These are phyloP conservation scores for Neotoma lepida DNA, from an alignment of 2,113 vertebrate genomes.

Conservation along the genomic window DNA sequence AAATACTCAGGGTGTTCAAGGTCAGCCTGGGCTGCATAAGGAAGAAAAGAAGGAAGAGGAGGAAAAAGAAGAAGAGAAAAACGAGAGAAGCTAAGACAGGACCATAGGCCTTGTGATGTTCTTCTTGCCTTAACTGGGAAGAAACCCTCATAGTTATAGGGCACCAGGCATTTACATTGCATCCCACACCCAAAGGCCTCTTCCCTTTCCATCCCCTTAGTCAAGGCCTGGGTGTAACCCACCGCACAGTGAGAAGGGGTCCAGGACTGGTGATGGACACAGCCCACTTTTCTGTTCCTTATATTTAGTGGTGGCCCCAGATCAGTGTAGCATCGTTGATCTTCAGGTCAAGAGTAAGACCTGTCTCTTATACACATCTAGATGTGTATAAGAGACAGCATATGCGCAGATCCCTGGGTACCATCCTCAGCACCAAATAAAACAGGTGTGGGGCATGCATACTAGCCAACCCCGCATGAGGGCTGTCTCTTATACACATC, in stretches of 20 bases:
- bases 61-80: not conserved
- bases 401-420: no score
- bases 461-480: no score
- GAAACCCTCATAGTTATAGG: not conserved
- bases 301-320: not conserved
- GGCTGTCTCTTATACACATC: no score
- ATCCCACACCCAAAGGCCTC: no score
- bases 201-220: not conserved
- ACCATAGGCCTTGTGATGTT: not conserved
- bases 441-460: no score
- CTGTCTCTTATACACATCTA: no score
- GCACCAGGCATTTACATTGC: not conserved
- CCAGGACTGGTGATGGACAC: not conserved
- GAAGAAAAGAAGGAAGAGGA: not conserved
- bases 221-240: not conserved
- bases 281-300: not conserved
- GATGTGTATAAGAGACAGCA: no score
- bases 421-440: no score
- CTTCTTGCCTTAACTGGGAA: not conserved
- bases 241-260: not conserved
- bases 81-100: fast-evolving
- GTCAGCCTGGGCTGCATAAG: not conserved
- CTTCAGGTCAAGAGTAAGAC: not conserved
- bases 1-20: not conserved
- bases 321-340: not conserved